Conservation (phyloP, 1,140 invertebrate genomes). For the Gryon sp. region DNA sequence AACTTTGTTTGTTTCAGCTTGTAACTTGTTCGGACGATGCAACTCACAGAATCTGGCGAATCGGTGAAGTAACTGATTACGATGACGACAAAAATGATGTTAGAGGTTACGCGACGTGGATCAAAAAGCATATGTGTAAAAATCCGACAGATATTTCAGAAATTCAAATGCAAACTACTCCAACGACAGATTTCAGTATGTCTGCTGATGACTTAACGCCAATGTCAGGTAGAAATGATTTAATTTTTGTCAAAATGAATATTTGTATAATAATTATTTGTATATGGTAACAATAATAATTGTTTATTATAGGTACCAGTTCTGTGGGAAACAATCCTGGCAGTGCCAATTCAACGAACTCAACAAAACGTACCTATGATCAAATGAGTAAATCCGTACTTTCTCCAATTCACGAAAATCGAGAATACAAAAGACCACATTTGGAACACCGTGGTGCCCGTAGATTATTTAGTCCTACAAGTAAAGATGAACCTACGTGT, state of each 20-base stretch:
- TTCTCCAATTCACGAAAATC: constrained; percentile 75
- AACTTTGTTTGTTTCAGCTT: constrained; percentile 75
- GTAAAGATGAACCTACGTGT: constrained; percentile 43
- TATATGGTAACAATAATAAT: neutral
- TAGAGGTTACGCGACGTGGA: constrained; percentile 80
- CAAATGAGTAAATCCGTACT: constrained; percentile 73
- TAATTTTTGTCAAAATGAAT: no score
- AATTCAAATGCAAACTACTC: constrained; percentile 65
- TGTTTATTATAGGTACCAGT: neutral
- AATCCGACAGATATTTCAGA: constrained; percentile 11
- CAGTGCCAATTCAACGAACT: constrained; percentile 14
- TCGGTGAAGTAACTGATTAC: constrained; percentile 80
- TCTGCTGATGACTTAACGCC: constrained; percentile 39
- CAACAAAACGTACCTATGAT: constrained; percentile 68
- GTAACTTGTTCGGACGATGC: constrained; percentile 91
- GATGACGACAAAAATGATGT: constrained; percentile 78
- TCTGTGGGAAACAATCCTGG: constrained; percentile 4
- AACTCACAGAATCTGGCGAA: constrained; percentile 87
- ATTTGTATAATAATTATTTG: no score
- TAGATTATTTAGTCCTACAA: constrained; percentile 73
- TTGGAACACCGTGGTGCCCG: constrained; percentile 73
- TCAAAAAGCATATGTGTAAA: constrained; percentile 59
- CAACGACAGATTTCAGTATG: constrained; percentile 57
- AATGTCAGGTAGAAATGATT: constrained; percentile 19
- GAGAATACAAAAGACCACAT: constrained; percentile 73